Evolutionary conservation across 2,113 vertebrate genomes (phyloP).

Genomic region (Pygoscelis antarcticus): DNA sequence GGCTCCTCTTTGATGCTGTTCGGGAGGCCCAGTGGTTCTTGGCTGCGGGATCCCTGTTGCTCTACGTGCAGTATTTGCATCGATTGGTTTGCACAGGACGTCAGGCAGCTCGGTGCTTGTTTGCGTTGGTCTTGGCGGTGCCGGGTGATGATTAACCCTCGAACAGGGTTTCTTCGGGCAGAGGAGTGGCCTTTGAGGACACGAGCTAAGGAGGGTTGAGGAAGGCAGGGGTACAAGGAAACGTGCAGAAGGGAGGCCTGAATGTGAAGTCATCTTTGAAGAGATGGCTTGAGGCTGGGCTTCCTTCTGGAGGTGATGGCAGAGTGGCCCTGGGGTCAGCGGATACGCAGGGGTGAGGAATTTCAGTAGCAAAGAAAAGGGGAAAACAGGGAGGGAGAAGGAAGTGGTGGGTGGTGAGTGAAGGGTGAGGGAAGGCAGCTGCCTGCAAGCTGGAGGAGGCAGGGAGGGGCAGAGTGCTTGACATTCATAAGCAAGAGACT

Average conservation of each 20-base stretch:
- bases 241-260: background rate
- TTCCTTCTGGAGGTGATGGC: background rate
- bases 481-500: background rate
- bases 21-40: background rate
- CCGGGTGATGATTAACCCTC: background rate
- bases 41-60: background rate
- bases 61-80: background rate
- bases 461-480: background rate
- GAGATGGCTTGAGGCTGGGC: background rate
- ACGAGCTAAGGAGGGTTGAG: background rate
- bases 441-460: background rate
- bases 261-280: background rate
- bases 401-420: background rate
- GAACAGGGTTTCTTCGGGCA: background rate
- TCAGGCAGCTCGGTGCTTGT: background rate
- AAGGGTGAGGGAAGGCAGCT: background rate
- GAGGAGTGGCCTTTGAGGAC: background rate
- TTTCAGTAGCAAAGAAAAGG: background rate
- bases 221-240: background rate
- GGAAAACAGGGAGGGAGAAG: background rate
- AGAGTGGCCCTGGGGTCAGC: background rate
- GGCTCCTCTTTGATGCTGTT: background rate
- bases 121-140: rapidly evolving
- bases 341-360: too few relatives aligned
- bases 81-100: background rate